These are phyloP conservation scores for Metaphire vulgaris DNA, from an alignment of 1,140 invertebrate species.

Conservation along the genomic window DNA sequence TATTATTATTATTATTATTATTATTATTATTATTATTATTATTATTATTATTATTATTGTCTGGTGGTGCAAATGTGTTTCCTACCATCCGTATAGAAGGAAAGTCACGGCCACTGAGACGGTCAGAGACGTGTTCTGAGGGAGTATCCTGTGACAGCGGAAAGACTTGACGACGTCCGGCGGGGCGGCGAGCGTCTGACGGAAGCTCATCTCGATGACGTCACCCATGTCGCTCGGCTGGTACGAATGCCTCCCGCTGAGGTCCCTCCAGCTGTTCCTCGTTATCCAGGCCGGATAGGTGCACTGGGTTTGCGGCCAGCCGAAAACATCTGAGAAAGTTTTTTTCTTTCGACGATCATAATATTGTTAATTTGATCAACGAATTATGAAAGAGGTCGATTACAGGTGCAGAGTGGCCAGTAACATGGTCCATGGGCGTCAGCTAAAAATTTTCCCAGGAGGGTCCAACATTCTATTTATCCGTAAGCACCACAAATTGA, in stretches of 20 bases:
- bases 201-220: constrained; percentile 15
- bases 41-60: too few relatives aligned
- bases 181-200: not conserved
- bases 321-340: constrained; percentile 26
- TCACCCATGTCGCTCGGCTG: constrained; percentile 14
- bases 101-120: not conserved
- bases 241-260: constrained; percentile 20
- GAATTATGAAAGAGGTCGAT: too few relatives aligned
- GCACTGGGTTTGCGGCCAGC: constrained; percentile 23
- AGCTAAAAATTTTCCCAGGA: too few relatives aligned
- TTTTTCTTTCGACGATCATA: too few relatives aligned
- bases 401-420: too few relatives aligned
- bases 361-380: too few relatives aligned
- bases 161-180: constrained; percentile 19
- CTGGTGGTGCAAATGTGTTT: too few relatives aligned
- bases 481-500: too few relatives aligned
- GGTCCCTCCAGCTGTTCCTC: constrained; percentile 11
- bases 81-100: constrained; percentile 21
- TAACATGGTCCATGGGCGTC: too few relatives aligned
- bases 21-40: too few relatives aligned
- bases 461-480: too few relatives aligned
- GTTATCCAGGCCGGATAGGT: constrained; percentile 23
- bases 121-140: constrained; percentile 9
- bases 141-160: constrained; percentile 9
- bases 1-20: too few relatives aligned